Evolutionary conservation across 2,113 vertebrate species (phyloP).

Genomic region (Spermophilus dauricus): DNA sequence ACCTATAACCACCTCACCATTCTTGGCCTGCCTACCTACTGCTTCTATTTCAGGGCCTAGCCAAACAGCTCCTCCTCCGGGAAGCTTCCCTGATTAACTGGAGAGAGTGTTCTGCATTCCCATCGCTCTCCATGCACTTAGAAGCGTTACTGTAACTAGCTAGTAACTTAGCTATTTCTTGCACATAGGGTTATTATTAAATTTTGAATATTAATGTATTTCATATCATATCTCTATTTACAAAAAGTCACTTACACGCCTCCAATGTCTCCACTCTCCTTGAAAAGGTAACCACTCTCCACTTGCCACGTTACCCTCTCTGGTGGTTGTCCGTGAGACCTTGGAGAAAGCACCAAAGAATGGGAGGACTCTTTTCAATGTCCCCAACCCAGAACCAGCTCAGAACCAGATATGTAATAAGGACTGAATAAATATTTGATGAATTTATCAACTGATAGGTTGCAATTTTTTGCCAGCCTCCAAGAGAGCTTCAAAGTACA

Average conservation of each 20-base stretch:
- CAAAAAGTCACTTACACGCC: background rate
- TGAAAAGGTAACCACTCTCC: background rate
- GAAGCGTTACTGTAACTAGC: background rate
- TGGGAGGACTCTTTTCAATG: background rate
- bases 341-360: background rate
- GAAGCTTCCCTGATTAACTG: background rate
- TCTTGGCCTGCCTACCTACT: background rate
- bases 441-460: background rate
- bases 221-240: background rate
- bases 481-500: background rate
- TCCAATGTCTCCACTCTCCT: background rate
- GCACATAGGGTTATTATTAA: background rate
- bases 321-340: background rate
- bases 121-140: background rate
- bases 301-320: background rate
- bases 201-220: background rate
- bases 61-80: background rate
- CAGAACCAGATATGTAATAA: background rate
- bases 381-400: background rate
- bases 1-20: rapidly evolving
- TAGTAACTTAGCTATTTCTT: too few species aligned
- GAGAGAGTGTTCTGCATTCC: background rate
- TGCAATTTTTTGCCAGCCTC: background rate
- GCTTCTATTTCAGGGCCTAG: background rate
- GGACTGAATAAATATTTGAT: background rate